These are phyloP conservation scores for Scaptomyza tumidula DNA, from an alignment of 2,888 invertebrate genomes.

Conservation along the genomic window DNA sequence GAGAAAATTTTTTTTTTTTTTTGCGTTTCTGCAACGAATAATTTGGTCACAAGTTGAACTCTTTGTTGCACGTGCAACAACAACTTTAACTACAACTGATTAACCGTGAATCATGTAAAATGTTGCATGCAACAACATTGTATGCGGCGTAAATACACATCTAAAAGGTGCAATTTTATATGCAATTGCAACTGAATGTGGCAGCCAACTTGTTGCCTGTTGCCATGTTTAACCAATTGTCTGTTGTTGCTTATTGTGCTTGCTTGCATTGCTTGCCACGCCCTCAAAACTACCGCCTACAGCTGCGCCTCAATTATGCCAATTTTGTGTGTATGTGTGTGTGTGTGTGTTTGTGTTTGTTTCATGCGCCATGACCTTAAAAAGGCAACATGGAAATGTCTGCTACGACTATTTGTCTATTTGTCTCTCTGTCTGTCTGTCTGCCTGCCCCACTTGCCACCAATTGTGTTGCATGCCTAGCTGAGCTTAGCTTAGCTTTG, in stretches of 20 bases:
- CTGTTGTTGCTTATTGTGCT: constrained; percentile 1
- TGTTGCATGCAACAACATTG: constrained; percentile 38
- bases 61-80: not conserved
- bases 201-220: constrained; percentile 69
- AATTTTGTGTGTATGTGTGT: constrained; percentile 44
- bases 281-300: constrained; percentile 44
- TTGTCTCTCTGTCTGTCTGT: constrained; percentile 54
- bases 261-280: constrained; percentile 26
- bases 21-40: too few species aligned
- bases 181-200: constrained; percentile 35
- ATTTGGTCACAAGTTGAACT: too few species aligned
- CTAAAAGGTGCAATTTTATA: not conserved
- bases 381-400: constrained; percentile 79
- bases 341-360: constrained; percentile 13
- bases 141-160: not conserved
- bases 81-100: not conserved
- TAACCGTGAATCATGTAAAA: not conserved
- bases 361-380: constrained; percentile 76
- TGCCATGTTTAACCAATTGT: not conserved
- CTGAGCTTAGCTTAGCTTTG: not conserved
- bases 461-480: constrained; percentile 13
- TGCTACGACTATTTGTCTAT: constrained; percentile 47
- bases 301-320: constrained; percentile 73
- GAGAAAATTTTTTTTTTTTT: too few species aligned
- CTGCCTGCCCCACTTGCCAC: constrained; percentile 44